phyloP scores from a whole-genome alignment of 2,113 vertebrate species.

The Paradoxurus hermaphroditus region DNA sequence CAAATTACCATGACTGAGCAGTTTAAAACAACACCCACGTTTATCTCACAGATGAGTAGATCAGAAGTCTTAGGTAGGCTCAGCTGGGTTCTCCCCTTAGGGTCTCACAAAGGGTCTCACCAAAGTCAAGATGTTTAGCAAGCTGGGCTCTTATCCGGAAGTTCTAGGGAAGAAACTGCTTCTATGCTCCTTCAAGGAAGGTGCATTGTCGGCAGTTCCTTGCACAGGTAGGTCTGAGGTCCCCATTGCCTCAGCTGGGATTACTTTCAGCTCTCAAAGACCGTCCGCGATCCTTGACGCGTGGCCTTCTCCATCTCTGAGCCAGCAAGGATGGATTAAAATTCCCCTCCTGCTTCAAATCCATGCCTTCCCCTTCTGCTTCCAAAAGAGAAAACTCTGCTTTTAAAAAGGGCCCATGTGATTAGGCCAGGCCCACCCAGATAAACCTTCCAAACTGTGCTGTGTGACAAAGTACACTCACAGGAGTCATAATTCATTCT shows the following conservation, averaged over 20 bases:
- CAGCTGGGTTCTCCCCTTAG: neutral
- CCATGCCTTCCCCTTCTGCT: neutral
- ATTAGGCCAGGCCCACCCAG: neutral
- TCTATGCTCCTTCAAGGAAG: neutral
- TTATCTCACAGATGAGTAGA: neutral
- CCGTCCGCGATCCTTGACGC: neutral
- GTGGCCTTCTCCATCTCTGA: neutral
- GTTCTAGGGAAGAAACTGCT: neutral
- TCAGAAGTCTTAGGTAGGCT: neutral
- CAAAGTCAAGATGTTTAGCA: neutral
- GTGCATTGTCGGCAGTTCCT: neutral
- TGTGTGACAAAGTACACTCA: neutral
- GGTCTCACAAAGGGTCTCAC: neutral
- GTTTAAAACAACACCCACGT: neutral
- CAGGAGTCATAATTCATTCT: neutral
- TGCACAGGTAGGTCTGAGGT: neutral
- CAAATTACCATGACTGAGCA: neutral
- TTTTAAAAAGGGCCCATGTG: neutral
- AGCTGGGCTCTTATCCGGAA: neutral
- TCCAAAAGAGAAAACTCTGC: neutral
- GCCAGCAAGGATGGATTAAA: neutral
- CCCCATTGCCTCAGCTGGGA: neutral
- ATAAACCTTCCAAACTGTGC: neutral
- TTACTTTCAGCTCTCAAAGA: neutral
- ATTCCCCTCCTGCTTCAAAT: neutral